Evolutionary conservation across 1,140 invertebrate species (phyloP).

Genomic region (Procambarus clarkii): DNA sequence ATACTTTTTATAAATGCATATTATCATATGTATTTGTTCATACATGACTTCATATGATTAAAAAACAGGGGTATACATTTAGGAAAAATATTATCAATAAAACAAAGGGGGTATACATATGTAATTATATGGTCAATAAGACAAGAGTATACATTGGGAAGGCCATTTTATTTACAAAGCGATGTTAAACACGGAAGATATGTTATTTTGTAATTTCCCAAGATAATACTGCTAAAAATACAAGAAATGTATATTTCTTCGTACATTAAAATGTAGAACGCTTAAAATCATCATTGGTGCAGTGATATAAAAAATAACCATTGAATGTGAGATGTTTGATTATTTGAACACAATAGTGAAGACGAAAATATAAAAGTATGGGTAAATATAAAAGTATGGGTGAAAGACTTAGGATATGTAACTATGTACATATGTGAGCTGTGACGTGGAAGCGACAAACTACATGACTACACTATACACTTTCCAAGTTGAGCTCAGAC

Average conservation of each 20-base stretch:
- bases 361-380: too few relatives aligned
- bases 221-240: background rate
- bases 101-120: too few relatives aligned
- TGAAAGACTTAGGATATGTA: slow-evolving; percentile 67
- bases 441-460: background rate
- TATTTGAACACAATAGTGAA: background rate
- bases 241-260: background rate
- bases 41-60: too few relatives aligned
- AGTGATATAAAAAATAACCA: background rate
- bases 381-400: background rate
- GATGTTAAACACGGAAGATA: slow-evolving; percentile 7
- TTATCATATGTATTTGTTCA: too few relatives aligned
- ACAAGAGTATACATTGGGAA: background rate
- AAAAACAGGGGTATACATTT: too few relatives aligned
- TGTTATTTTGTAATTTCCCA: background rate
- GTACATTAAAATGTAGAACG: background rate
- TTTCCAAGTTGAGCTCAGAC: background rate
- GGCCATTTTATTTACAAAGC: slow-evolving; percentile 66
- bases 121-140: background rate
- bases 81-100: too few relatives aligned
- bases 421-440: slow-evolving; percentile 64
- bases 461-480: background rate
- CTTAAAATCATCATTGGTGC: background rate
- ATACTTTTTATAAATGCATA: too few relatives aligned
- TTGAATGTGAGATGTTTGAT: background rate